A percentile compares a stretch with the other conserved stretches of the same genome.
Conservation (phyloP, 1,140 invertebrate species). For the Drosophila bifasciata region DNA sequence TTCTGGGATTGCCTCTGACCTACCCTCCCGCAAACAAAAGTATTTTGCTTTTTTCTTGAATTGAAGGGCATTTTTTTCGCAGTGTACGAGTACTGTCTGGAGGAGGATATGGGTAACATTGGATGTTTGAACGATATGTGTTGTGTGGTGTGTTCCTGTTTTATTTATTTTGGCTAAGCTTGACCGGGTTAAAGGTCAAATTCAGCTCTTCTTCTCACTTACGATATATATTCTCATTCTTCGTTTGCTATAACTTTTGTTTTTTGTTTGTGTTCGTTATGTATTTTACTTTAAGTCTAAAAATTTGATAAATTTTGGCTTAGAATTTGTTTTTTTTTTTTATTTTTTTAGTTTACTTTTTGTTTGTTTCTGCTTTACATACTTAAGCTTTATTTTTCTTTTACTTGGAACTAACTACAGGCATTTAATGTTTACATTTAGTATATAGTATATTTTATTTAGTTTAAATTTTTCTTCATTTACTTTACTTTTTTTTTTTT, state of each 20-base stretch:
- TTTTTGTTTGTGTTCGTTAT: conserved; percentile 19
- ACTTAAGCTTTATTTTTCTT: conserved; percentile 6
- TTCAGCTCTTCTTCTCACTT: conserved; percentile 24
- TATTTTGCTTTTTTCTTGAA: too few relatives aligned
- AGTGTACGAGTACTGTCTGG: too few relatives aligned
- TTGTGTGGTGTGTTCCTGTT: background rate
- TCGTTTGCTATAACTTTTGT: background rate
- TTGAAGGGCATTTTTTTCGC: too few relatives aligned
- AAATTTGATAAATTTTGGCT: conserved; percentile 80
- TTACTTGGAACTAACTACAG: conserved; percentile 80
- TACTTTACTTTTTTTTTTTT: conserved; percentile 15
- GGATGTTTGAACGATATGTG: background rate
- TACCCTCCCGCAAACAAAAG: too few relatives aligned
- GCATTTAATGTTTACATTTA: conserved; percentile 33
- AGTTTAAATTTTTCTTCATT: conserved; percentile 29
- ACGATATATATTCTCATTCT: conserved; percentile 29
- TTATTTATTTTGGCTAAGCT: conserved; percentile 5
- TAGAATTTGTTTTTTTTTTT: conserved; percentile 58
- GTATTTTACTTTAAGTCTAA: conserved; percentile 62
- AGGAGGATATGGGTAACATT: too few relatives aligned
- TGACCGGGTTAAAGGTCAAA: conserved; percentile 32
- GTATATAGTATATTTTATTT: conserved; percentile 34
- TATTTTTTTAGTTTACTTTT: conserved; percentile 10
- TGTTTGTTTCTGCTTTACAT: background rate
- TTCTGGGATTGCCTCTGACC: too few relatives aligned